Evolutionary conservation across 2,888 invertebrate genomes (phyloP), one percentile per base, ranked within the genome.

Genomic region (Pherbina coryleti): DNA sequence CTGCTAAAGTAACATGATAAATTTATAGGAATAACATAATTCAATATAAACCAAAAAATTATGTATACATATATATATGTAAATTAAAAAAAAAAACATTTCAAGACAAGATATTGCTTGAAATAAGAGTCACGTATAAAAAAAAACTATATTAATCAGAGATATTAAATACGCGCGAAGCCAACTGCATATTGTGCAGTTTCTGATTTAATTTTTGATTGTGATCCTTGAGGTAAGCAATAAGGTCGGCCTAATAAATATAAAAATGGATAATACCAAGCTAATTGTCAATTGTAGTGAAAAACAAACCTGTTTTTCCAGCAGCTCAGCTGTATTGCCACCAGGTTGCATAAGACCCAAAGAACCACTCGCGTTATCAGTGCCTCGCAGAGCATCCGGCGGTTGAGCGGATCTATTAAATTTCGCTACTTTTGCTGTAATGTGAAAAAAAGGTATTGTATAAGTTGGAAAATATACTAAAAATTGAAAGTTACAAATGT

Each of bases 191-290:
- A 78, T 91, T 89, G 91, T 94, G 92, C 82, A 94, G 90, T 86
- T 92, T 93, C 82, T 93, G 92, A 81, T 93, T 92, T 60, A 94
- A 89, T 84, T 92, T 91, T 37, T 91, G 91, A 83, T 94, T 93
- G 82, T 94, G 93, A 84, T 94, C 94, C 81, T 92, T 92, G 76
- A 94, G 89, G 85, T 93, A 93, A 84, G 92, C 91, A 81, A 94
- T 94, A 9, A 94, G 90, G 88, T 94, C 94, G 34, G 94, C 94
- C 90, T 91, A 81, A 69, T 91, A 81, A 69, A 85, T 79, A 72
- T 72, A 28, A 57, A n/a, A 53, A 80, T 78, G 69, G 4, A 25
- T 17, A 11, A 77, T 76, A 62, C 22, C 14, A 44, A 66, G 9
- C 25, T 53, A 72, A 22, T 5, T 69, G 5, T 19, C 1, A 25